phyloP scores from a whole-genome alignment of 2,888 invertebrate species.

The Drosophila acutilabella region DNA sequence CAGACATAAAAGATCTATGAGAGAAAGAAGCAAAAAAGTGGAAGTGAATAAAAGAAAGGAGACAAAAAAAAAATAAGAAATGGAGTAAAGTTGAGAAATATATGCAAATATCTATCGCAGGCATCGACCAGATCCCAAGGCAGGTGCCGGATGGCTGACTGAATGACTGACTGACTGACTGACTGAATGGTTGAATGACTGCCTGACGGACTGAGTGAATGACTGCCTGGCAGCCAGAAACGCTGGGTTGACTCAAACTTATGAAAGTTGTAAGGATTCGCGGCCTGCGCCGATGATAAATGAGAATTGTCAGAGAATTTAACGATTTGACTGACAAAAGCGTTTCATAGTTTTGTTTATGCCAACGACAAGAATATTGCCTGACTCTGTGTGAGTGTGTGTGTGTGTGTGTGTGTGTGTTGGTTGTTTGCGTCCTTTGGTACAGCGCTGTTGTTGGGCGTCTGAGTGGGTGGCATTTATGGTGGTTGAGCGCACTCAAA shows the following conservation, averaged over 20 bases:
- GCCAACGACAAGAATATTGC: conserved; percentile 34
- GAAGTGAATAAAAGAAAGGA: conserved; percentile 30
- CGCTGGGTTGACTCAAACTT: conserved; percentile 53
- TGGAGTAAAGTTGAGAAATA: conserved; percentile 61
- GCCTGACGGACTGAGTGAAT: conserved; percentile 10
- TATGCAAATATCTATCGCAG: conserved; percentile 71
- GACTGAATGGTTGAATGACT: conserved; percentile 19
- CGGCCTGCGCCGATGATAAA: conserved; percentile 62
- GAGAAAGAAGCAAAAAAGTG: conserved; percentile 17
- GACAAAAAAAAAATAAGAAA: no score
- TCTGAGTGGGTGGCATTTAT: conserved; percentile 22
- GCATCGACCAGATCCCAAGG: conserved; percentile 50
- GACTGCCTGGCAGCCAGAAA: conserved; percentile 7
- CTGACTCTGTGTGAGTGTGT: background rate
- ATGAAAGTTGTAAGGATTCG: conserved; percentile 53
- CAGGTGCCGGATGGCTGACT: conserved; percentile 70
- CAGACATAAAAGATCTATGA: conserved; percentile 46
- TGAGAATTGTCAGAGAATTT: conserved; percentile 73
- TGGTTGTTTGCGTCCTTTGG: conserved; percentile 18
- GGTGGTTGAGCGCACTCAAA: conserved; percentile 67
- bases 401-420: background rate
- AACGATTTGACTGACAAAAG: conserved; percentile 77
- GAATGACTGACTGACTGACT: conserved; percentile 29
- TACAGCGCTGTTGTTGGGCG: background rate
- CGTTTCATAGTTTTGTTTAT: conserved; percentile 78